Conservation (phyloP, 2,888 invertebrate species). For the Brachyptera risi region DNA sequence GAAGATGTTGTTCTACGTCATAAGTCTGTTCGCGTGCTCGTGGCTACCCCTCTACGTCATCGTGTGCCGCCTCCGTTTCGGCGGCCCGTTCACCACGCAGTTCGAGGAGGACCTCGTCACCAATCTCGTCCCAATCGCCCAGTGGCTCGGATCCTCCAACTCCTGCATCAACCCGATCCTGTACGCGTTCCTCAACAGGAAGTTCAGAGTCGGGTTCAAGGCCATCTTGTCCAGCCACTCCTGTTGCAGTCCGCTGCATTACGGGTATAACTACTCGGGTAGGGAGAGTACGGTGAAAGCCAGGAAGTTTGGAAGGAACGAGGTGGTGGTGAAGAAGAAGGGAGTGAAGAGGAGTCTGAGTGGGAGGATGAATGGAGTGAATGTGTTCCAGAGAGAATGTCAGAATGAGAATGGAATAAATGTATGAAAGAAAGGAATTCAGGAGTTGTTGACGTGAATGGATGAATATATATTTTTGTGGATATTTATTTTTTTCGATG, state of each 20-base stretch:
- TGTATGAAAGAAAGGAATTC: too few relatives aligned
- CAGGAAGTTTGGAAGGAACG: too few relatives aligned
- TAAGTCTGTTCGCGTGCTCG: slow-evolving; percentile 51
- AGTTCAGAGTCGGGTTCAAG: slow-evolving; percentile 51
- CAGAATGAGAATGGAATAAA: too few relatives aligned
- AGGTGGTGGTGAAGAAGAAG: too few relatives aligned
- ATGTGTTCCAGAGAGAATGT: too few relatives aligned
- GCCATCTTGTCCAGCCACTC: slow-evolving; percentile 45
- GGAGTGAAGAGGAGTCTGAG: too few relatives aligned
- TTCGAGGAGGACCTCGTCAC: slow-evolving; percentile 39
- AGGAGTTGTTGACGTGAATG: too few relatives aligned
- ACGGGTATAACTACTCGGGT: background rate
- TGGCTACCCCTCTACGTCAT: slow-evolving; percentile 54
- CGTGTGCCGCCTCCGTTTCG: slow-evolving; percentile 43
- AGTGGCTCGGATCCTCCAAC: slow-evolving; percentile 52
- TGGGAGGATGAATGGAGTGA: too few relatives aligned
- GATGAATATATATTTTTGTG: too few relatives aligned
- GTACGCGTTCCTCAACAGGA: slow-evolving; percentile 54
- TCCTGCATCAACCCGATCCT: slow-evolving; percentile 55
- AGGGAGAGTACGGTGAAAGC: too few relatives aligned
- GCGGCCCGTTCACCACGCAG: slow-evolving; percentile 36
- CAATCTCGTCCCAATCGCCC: slow-evolving; percentile 47
- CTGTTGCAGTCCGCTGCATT: slow-evolving; percentile 39
- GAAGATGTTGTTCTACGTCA: slow-evolving; percentile 53
- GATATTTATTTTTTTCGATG: too few relatives aligned